phyloP scores from a whole-genome alignment of 2,888 invertebrate genomes.

The Meliscaeva auricollis region DNA sequence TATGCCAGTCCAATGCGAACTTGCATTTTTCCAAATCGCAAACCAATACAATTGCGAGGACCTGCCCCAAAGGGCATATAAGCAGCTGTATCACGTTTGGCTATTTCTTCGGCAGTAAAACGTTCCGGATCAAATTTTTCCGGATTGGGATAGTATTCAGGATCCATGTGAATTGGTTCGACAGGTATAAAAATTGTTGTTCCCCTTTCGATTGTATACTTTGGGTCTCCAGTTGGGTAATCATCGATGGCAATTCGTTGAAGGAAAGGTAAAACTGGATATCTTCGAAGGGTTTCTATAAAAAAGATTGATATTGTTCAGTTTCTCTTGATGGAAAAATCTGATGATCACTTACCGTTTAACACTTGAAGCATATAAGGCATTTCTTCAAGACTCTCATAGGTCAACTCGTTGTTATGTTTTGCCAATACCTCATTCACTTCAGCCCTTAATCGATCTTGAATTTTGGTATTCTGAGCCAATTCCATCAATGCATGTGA shows the following conservation, averaged over 20 bases:
- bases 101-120: constrained; percentile 80
- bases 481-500: constrained; percentile 85
- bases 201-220: constrained; percentile 80
- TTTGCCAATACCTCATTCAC: constrained; percentile 81
- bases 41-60: constrained; percentile 81
- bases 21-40: constrained; percentile 81
- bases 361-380: not conserved
- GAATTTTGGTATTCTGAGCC: constrained; percentile 84
- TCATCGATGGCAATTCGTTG: constrained; percentile 79
- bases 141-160: constrained; percentile 83
- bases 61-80: constrained; percentile 83
- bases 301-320: not conserved
- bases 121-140: constrained; percentile 84
- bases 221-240: not conserved
- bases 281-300: constrained; percentile 86
- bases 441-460: constrained; percentile 83
- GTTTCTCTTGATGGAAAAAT: not conserved
- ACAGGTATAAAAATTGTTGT: constrained; percentile 81
- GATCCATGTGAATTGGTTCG: constrained; percentile 83
- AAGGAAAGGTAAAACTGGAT: constrained; percentile 85
- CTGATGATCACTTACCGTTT: not conserved
- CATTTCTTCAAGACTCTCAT: constrained; percentile 83
- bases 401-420: constrained; percentile 82
- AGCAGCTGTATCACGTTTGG: constrained; percentile 77
- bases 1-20: constrained; percentile 79